Percentiles rank a stretch among this genome's conserved stretches.
These are phyloP conservation scores for Embiotoca jacksoni DNA, from an alignment of 2,113 vertebrate species.

Conservation along the genomic window DNA sequence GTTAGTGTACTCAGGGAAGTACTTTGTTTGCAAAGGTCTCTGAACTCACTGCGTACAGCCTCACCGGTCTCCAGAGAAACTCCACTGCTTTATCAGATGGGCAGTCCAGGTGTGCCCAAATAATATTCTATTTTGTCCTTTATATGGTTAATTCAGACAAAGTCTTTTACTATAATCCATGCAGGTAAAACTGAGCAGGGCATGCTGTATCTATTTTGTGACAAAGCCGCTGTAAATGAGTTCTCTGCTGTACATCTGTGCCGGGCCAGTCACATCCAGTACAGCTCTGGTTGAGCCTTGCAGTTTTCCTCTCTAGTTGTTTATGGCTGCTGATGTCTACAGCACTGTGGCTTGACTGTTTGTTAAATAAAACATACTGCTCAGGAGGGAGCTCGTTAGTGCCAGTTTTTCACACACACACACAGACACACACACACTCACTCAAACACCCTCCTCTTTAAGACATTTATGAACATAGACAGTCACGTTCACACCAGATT, in stretches of 20 bases:
- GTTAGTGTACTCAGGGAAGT: too few relatives aligned
- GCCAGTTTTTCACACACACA: neutral
- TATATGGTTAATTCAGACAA: neutral
- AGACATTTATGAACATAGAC: conserved; percentile 8
- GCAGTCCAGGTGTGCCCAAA: conserved; percentile 6
- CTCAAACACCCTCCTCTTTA: neutral
- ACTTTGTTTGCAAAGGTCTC: neutral
- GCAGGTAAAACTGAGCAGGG: conserved; percentile 12
- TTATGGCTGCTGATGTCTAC: conserved; percentile 41
- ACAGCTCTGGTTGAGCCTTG: conserved; percentile 19
- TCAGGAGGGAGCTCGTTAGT: conserved; percentile 55
- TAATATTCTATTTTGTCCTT: conserved; percentile 9
- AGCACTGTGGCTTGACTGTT: conserved; percentile 31
- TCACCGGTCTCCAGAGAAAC: conserved; percentile 1
- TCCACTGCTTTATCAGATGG: conserved; percentile 13
- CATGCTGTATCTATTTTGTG: neutral
- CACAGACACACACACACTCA: neutral
- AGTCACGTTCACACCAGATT: conserved; percentile 10
- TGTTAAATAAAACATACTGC: conserved; percentile 61
- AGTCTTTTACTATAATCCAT: conserved; percentile 15
- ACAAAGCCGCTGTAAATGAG: conserved; percentile 31
- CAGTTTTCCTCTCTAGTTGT: conserved; percentile 40
- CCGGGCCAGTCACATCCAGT: conserved; percentile 26
- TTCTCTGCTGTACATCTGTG: conserved; percentile 16
- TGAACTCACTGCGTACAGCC: conserved; percentile 13